Evolutionary conservation across 2,888 invertebrate genomes (phyloP).

Genomic region (Cheilosia scutellata): DNA sequence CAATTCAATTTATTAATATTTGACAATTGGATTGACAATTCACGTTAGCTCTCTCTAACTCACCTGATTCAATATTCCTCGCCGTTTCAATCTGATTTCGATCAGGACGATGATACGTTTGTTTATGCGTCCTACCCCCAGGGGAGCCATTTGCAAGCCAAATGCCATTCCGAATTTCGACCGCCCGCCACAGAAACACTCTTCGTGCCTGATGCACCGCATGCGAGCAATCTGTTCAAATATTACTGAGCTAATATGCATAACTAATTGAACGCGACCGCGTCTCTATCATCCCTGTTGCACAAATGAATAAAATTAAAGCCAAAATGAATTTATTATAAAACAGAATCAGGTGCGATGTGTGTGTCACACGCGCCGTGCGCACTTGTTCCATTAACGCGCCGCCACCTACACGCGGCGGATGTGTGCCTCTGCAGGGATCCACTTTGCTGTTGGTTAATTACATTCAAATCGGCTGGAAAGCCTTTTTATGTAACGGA

Average conservation of each 20-base stretch:
- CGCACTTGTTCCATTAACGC: constrained; percentile 15
- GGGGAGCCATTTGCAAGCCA: constrained; percentile 35
- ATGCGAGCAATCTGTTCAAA: constrained; percentile 49
- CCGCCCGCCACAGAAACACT: background rate
- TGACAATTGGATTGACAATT: constrained; percentile 19
- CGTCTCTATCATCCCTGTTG: background rate
- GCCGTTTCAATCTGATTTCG: constrained; percentile 24
- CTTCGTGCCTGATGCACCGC: background rate
- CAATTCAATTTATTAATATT: constrained; percentile 29
- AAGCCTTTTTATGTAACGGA: constrained; percentile 60
- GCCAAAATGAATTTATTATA: constrained; percentile 41
- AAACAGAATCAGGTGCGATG: constrained; percentile 17
- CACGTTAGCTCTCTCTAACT: background rate
- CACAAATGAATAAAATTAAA: constrained; percentile 20
- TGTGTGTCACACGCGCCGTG: background rate
- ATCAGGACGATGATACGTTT: constrained; percentile 48
- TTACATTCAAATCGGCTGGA: constrained; percentile 50
- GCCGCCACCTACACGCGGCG: background rate
- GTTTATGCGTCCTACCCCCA: background rate
- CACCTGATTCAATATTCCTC: background rate
- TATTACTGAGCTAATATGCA: constrained; percentile 51
- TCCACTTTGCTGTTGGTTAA: constrained; percentile 25
- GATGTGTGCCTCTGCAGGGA: background rate
- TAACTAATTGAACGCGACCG: constrained; percentile 55
- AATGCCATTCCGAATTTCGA: constrained; percentile 11